These are phyloP conservation scores for Acipenser oxyrinchus DNA, from an alignment of 2,797 vertebrate genomes.

Conservation along the genomic window DNA sequence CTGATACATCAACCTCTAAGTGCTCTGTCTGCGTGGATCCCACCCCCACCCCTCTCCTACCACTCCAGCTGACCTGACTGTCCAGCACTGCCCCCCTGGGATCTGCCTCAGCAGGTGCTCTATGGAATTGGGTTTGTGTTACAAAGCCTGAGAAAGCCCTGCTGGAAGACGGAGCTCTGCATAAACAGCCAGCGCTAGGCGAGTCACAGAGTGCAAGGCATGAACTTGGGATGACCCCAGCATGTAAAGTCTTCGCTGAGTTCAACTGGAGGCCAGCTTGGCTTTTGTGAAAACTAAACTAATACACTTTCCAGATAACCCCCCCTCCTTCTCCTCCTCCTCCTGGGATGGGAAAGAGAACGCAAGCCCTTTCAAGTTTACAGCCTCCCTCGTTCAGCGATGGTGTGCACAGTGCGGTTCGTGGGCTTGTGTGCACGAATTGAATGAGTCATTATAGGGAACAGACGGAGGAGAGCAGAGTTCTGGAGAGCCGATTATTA, in stretches of 20 bases:
- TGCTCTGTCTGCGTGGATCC: constrained; percentile 31
- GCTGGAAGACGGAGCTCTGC: constrained; percentile 52
- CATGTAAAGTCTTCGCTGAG: constrained; percentile 83
- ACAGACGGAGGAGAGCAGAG: not conserved
- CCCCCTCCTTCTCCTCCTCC: not conserved
- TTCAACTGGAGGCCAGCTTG: constrained; percentile 89
- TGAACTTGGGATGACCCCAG: constrained; percentile 99
- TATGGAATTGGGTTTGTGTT: constrained; percentile 75
- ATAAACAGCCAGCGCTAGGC: constrained; percentile 57
- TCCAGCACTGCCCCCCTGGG: constrained; percentile 47
- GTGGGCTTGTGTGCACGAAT: constrained; percentile 3
- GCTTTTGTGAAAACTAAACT: constrained; percentile 79
- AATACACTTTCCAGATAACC: constrained; percentile 81
- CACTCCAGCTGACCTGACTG: constrained; percentile 45
- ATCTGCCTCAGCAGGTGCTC: constrained; percentile 64
- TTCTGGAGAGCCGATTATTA: not conserved
- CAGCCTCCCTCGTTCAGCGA: constrained; percentile 23
- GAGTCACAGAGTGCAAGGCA: constrained; percentile 90
- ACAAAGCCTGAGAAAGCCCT: constrained; percentile 63
- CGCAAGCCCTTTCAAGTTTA: constrained; percentile 54
- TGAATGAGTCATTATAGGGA: not conserved
- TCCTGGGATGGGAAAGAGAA: constrained; percentile 27
- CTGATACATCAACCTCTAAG: constrained; percentile 37
- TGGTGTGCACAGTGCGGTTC: no score
- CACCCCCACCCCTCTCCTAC: constrained; percentile 22